A percentile compares a stretch with the other conserved stretches of the same genome.
Evolutionary conservation across 2,797 vertebrate species (phyloP).

Genomic region (Pogoniulus pusillus): DNA sequence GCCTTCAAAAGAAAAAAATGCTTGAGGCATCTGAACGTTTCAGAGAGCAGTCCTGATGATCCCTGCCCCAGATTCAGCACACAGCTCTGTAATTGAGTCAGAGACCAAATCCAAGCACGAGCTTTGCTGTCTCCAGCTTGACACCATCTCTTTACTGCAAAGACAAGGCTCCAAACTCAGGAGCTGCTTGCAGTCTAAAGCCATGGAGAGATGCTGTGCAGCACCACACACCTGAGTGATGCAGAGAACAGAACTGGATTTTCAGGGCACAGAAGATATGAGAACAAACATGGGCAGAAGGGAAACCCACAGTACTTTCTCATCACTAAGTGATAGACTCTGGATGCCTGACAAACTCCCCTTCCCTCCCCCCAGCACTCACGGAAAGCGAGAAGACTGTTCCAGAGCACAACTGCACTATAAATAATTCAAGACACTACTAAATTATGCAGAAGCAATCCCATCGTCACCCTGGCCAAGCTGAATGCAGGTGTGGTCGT

Average conservation of each 20-base stretch:
- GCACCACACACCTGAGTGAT: background rate
- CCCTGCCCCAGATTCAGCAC: background rate
- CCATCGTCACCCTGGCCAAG: background rate
- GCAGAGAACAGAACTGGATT: background rate
- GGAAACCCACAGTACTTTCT: slow-evolving; percentile 12
- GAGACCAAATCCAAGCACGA: background rate
- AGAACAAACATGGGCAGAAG: background rate
- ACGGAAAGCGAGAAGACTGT: slow-evolving; percentile 42
- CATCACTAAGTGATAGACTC: background rate
- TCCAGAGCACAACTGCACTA: slow-evolving; percentile 52
- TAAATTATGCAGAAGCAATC: slow-evolving; percentile 72
- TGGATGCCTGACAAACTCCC: slow-evolving; percentile 31
- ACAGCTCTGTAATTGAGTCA: background rate
- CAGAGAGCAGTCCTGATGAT: background rate
- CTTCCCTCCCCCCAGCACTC: background rate
- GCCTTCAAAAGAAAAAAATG: background rate
- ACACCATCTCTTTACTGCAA: background rate
- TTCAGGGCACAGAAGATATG: background rate
- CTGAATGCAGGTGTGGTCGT: slow-evolving; percentile 56
- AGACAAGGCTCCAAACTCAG: background rate
- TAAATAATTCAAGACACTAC: slow-evolving; percentile 58
- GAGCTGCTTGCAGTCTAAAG: background rate
- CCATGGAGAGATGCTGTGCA: background rate
- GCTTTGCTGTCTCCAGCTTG: background rate
- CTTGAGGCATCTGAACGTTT: background rate